These are phyloP conservation scores for Pseudococcus longispinus DNA, from an alignment of 2,888 invertebrate species.

Conservation along the genomic window DNA sequence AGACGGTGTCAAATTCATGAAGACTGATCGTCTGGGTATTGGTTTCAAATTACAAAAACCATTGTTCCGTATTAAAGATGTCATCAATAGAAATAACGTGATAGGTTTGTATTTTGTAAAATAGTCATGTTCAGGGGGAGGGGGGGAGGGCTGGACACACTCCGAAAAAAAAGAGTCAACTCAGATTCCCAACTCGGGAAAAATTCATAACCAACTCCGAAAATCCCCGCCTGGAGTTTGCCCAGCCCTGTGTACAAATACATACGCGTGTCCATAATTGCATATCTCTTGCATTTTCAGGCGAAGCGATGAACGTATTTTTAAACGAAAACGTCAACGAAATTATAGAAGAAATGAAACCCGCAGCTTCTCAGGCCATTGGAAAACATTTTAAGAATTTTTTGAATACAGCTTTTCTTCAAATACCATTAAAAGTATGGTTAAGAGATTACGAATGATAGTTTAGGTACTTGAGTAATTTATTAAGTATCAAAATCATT, in stretches of 20 bases:
- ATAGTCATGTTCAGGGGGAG: too few relatives aligned
- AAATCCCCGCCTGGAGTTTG: too few relatives aligned
- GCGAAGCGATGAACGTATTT: constrained; percentile 84
- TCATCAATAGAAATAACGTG: constrained; percentile 77
- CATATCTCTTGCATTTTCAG: constrained; percentile 62
- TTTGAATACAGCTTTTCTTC: constrained; percentile 75
- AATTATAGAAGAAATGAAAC: constrained; percentile 83
- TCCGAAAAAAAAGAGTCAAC: too few relatives aligned
- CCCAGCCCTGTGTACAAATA: too few relatives aligned
- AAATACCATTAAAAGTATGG: constrained; percentile 73
- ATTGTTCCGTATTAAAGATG: constrained; percentile 75
- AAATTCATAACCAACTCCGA: too few relatives aligned
- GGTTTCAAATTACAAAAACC: constrained; percentile 76
- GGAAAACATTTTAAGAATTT: constrained; percentile 77
- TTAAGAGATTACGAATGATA: constrained; percentile 59
- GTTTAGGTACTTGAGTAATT: neutral
- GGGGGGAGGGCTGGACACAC: too few relatives aligned
- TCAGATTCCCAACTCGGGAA: too few relatives aligned
- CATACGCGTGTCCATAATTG: neutral
- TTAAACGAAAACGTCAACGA: constrained; percentile 81
- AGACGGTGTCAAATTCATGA: constrained; percentile 72
- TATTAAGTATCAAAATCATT: neutral
- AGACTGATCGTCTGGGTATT: constrained; percentile 71
- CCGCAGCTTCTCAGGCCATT: constrained; percentile 75
- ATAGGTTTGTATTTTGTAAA: constrained; percentile 68